Conservation (phyloP, 1,140 invertebrate species). For the Plodia interpunctella region DNA sequence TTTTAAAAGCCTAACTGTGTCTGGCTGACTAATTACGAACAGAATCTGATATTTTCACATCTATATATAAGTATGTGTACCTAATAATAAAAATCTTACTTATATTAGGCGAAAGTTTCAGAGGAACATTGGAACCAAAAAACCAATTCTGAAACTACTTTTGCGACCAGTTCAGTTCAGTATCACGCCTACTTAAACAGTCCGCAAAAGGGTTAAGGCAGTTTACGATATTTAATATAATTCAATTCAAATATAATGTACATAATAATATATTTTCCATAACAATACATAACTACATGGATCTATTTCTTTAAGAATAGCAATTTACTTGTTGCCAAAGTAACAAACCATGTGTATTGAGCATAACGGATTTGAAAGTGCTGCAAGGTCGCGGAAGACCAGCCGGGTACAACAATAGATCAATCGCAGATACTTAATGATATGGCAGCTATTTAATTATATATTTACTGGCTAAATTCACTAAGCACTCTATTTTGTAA, state of each 20-base stretch:
- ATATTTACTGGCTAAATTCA: too few species aligned
- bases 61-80: background rate
- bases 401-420: constrained; percentile 14
- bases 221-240: too few species aligned
- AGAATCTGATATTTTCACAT: too few species aligned
- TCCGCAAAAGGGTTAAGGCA: too few species aligned
- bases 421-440: constrained; percentile 17
- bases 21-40: background rate
- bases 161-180: too few species aligned
- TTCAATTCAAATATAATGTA: too few species aligned
- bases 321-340: background rate
- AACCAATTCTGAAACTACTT: too few species aligned
- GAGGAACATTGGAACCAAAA: too few species aligned
- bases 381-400: constrained; percentile 25
- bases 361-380: constrained; percentile 23
- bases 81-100: background rate
- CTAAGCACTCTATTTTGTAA: too few species aligned
- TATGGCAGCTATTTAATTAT: constrained; percentile 5
- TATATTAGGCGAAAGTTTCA: too few species aligned
- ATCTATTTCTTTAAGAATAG: background rate
- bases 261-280: background rate
- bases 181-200: too few species aligned
- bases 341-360: constrained; percentile 8
- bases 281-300: too few species aligned
- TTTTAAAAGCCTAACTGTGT: constrained; percentile 5